Evolutionary conservation across 2,113 vertebrate genomes (phyloP).

Genomic region (Gambusia affinis): DNA sequence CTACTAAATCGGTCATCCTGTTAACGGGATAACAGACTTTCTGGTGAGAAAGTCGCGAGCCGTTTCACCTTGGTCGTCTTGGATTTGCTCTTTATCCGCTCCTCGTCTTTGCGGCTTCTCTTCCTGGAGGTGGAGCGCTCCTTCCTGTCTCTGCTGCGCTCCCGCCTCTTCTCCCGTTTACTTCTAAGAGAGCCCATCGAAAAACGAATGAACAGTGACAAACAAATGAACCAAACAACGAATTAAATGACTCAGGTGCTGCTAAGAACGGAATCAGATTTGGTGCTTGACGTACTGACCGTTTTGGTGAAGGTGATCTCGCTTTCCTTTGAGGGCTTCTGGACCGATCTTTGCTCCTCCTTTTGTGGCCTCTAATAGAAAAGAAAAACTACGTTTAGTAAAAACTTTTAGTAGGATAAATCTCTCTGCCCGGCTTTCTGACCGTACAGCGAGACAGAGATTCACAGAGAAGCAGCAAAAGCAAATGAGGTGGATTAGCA

Average conservation of each 20-base stretch:
- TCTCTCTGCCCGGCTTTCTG: neutral
- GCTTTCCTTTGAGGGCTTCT: slow-evolving; percentile 85
- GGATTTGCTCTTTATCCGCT: slow-evolving; percentile 67
- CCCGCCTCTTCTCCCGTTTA: slow-evolving; percentile 88
- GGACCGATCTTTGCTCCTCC: slow-evolving; percentile 87
- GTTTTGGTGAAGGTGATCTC: slow-evolving; percentile 87
- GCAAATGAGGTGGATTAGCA: no score
- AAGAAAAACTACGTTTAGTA: neutral
- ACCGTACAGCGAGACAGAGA: no score
- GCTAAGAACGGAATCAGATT: neutral
- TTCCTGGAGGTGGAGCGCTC: slow-evolving; percentile 85
- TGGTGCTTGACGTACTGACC: slow-evolving; percentile 65
- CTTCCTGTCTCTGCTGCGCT: slow-evolving; percentile 83
- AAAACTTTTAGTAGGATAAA: neutral
- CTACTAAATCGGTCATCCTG: neutral
- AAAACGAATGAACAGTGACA: neutral
- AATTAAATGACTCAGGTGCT: no score
- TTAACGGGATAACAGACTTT: no score
- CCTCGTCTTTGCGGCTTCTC: slow-evolving; percentile 86
- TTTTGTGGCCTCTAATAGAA: slow-evolving; percentile 82
- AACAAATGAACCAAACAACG: no score
- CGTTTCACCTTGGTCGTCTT: slow-evolving; percentile 66
- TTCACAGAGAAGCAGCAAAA: no score
- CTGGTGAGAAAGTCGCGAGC: no score
- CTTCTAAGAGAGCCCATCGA: slow-evolving; percentile 70